Evolutionary conservation across 2,113 vertebrate genomes (phyloP), one percentile per base, ranked within the genome.

Genomic region (Jaculus jaculus): DNA sequence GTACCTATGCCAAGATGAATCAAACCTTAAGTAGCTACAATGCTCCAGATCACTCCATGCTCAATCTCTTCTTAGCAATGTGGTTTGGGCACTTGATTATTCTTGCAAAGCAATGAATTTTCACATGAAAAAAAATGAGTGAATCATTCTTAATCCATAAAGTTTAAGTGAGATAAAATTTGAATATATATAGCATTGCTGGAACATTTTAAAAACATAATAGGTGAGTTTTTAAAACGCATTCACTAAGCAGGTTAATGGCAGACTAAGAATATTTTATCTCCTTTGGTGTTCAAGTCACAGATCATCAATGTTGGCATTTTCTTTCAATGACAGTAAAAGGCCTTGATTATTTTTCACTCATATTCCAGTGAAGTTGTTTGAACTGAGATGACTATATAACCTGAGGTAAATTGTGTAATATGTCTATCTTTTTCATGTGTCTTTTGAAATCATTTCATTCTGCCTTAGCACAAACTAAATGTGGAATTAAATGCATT

Each of bases 371-470:
- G 11, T 42, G 24, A 37, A 87, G 21, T 72, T 84, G 51, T 78
- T 77, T 78, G 66, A 79, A 60, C 8, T 71, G 79, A 92, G 42
- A 75, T 90, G 75, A 3, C n/a, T 54, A 10, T 77, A 20, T 47
- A 73, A 54, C 42, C 87, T 84, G 34, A 93, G 63, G 65, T 74
- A 63, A 39, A 90, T 65, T 73, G 84, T 74, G 89, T 73, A 92
- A 77, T 0, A 42, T 71, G 13, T 73, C 13, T 89, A 26, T 69
- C 87, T 92, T 51, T 63, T 84, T 16, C 23, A 30, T 23, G 26
- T 16, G 78, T 84, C 51, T 69, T 89, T 92, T 68, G 28, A 91
- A 87, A 78, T 51, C 42, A 84, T 84, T 71, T 30, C 51, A 60
- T 78, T 2, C 18, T 42, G 26, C 58, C 20, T 34, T 75, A 68